Base-by-base conservation (phyloP, 2,113 vertebrate species). In the Podarcis muralis region DNA sequence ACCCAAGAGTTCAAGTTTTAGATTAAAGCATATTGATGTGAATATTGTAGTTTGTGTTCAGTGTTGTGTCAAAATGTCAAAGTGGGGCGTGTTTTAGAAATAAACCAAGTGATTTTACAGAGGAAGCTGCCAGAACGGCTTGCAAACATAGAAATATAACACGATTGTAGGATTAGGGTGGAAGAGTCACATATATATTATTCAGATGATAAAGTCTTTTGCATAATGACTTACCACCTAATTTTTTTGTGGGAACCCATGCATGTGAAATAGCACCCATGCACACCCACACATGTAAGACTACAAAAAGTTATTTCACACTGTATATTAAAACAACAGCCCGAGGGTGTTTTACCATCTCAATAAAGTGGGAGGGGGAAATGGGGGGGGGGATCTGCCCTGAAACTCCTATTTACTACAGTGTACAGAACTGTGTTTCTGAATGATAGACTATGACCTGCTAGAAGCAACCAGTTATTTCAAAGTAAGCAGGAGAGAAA, bases 401-500 rank as follows among this genome's bases (percentile, higher is more conserved):
- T 72, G 32, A 0, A 81, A 83, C 0, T 5, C 85, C 2, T 25
- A 53, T 3, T 66, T 32, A 53, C 16, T 20, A 74, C 12, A 27
- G 25, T 32, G 12, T 69, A 32, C 37, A 43, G 37, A 66, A 66
- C 74, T 76, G 65, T 57, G 30, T 22, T 68, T 78, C 40, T 57
- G 40, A 57, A 27, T 22, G 43, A 37, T 0, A 75, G n/a, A 74
- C 4, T 22, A 1, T 0, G 20, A 27, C 25, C 40, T 86, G 69
- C 59, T 91, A 2, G 81, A 7, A 40, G 81, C 23, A 48, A 0
- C 53, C 0, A 27, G 4, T 65, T 2, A 75, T 13, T 2, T 65
- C 5, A 2, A 0, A 3, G n/a, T 37, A 62, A 35, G 71, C 83
- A 0, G 0, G 0, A 0, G 62, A 0, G 65, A 65, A 30, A 1